Evolutionary conservation across 2,888 invertebrate genomes (phyloP), one percentile per base, ranked within the genome.

Genomic region (Cecidostiba fungosa): DNA sequence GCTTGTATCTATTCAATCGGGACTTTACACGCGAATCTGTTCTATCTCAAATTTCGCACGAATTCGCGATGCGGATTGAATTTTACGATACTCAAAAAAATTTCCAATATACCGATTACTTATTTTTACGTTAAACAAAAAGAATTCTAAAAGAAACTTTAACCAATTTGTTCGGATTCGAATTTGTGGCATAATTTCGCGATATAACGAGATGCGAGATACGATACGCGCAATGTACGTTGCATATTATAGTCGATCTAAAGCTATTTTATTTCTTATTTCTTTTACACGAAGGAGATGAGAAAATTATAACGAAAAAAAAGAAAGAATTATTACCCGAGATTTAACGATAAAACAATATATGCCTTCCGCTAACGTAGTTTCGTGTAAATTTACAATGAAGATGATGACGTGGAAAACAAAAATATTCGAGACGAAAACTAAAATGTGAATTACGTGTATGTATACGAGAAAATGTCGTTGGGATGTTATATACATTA

Each of bases 301-400:
- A 39, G 39, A 72, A n/a, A 39, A 72, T 29, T 69, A 4, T 29
- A n/a, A 36, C 8, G 50, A 39, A 23, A 26, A 4, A 19, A 29
- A 26, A 73, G 14, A 23, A n/a, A 8, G n/a, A 50, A 74, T 54
- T 81, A 86, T 84, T 81, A 77, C 39, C 73, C 59, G 62, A 84
- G 72, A 66, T 80, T 72, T 66, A 78, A 78, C n/a, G 26, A 74
- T 78, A 86, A 82, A 83, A 86, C 59, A 85, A 79, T 82, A 85
- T 85, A 87, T 87, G 85, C 87, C 85, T 85, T 87, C 87, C 85
- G 84, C 85, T 87, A 85, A 77, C 74, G 83, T 85, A 83, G 77
- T 85, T 83, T 87, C 78, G 62, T 86, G 78, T 84, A 77, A 80
- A 85, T 81, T 81, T 77, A 85, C 74, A 81, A 78, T 62, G 70